Conservation (phyloP, 2,797 vertebrate genomes). For the Eulemur albifrons region DNA sequence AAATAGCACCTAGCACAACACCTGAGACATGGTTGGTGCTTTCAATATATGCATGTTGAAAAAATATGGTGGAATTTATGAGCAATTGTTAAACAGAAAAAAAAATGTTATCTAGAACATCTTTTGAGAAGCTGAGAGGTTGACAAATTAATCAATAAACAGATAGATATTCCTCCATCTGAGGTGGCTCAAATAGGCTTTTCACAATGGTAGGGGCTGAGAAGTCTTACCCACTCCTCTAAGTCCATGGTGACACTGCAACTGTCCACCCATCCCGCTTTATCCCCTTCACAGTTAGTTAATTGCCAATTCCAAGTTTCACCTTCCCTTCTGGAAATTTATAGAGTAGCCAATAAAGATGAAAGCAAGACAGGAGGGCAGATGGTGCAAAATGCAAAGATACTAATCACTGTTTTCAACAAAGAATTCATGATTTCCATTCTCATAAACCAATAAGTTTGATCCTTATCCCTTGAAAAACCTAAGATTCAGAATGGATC, state of each 20-base stretch:
- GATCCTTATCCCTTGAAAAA: slow-evolving; percentile 12
- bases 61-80: slow-evolving; percentile 10
- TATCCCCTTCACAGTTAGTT: not conserved
- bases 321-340: not conserved
- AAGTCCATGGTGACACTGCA: not conserved
- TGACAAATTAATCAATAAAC: not conserved
- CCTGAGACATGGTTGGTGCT: not conserved
- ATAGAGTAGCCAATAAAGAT: slow-evolving; percentile 22
- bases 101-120: not conserved
- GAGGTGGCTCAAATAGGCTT: not conserved
- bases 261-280: not conserved
- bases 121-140: slow-evolving; percentile 31
- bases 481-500: not conserved
- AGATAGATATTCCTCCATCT: not conserved
- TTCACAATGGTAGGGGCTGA: not conserved
- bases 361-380: not conserved
- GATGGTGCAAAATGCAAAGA: not conserved
- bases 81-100: slow-evolving; percentile 23
- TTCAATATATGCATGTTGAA: not conserved
- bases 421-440: slow-evolving; percentile 50
- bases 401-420: slow-evolving; percentile 22
- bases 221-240: not conserved
- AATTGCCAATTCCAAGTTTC: not conserved
- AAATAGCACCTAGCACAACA: not conserved
- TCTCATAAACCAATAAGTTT: slow-evolving; percentile 39